Evolutionary conservation across 2,113 vertebrate species (phyloP).

Genomic region (Elgaria multicarinata): DNA sequence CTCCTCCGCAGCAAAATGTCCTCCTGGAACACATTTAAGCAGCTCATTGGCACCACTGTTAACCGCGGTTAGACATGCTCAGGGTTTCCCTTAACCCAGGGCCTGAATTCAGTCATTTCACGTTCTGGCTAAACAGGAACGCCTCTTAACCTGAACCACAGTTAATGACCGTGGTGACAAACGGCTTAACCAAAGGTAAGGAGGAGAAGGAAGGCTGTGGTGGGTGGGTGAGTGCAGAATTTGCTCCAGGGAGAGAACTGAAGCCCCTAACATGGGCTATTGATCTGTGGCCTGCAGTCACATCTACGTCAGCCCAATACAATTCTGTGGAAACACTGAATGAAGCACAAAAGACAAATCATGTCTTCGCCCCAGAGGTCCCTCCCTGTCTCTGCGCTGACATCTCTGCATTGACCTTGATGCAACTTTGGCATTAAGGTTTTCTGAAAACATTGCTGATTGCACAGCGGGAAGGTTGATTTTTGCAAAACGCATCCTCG

Average conservation of each 20-base stretch:
- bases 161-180: background rate
- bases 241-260: background rate
- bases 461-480: conserved; percentile 50
- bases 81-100: background rate
- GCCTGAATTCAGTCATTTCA: background rate
- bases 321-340: background rate
- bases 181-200: background rate
- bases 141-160: background rate
- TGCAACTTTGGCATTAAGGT: conserved; percentile 50
- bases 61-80: background rate
- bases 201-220: background rate
- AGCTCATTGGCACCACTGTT: background rate
- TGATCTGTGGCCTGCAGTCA: too few species aligned
- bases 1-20: background rate
- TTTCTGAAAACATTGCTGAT: conserved; percentile 61
- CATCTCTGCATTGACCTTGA: conserved; percentile 41
- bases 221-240: too few species aligned
- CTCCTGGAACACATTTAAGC: background rate
- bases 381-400: conserved; percentile 1
- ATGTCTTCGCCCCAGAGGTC: background rate
- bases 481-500: conserved; percentile 48
- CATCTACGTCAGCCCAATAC: background rate
- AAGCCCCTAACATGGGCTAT: too few species aligned
- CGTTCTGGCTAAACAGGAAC: background rate
- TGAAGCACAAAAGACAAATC: background rate